Evolutionary conservation across 2,797 vertebrate genomes (phyloP).

Genomic region (Glossophaga mutica): DNA sequence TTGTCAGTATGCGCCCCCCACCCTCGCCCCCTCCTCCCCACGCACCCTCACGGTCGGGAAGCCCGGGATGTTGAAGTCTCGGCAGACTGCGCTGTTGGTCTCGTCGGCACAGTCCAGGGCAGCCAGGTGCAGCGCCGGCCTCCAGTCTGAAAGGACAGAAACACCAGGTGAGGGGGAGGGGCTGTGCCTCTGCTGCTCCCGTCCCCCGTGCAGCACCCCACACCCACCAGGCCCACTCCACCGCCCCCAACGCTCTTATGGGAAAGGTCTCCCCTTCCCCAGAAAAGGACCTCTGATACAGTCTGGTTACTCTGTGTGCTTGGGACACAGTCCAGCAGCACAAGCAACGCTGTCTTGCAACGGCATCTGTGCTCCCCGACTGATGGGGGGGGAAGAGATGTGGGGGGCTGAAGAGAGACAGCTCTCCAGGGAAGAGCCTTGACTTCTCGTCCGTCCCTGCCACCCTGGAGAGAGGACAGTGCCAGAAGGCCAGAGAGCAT

Average conservation of each 20-base stretch:
- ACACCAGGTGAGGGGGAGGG: not conserved
- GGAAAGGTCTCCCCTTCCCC: not conserved
- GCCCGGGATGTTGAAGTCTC: conserved; percentile 80
- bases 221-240: too few species aligned
- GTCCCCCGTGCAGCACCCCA: too few species aligned
- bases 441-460: not conserved
- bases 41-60: conserved; percentile 89
- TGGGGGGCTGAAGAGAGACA: not conserved
- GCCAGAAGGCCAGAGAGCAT: not conserved
- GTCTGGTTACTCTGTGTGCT: not conserved
- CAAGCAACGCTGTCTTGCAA: not conserved
- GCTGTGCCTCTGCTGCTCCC: not conserved
- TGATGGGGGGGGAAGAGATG: not conserved
- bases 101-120: conserved; percentile 89
- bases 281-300: not conserved
- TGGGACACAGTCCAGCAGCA: not conserved
- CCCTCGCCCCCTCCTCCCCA: rapidly evolving
- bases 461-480: not conserved
- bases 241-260: not conserved
- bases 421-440: not conserved
- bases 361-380: not conserved
- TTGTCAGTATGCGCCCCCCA: rapidly evolving
- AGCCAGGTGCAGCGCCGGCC: conserved; percentile 88
- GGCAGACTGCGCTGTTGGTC: conserved; percentile 84
- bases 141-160: conserved; percentile 86